Evolutionary conservation across 2,797 vertebrate species (phyloP).

Genomic region (Chrysocyon brachyurus): DNA sequence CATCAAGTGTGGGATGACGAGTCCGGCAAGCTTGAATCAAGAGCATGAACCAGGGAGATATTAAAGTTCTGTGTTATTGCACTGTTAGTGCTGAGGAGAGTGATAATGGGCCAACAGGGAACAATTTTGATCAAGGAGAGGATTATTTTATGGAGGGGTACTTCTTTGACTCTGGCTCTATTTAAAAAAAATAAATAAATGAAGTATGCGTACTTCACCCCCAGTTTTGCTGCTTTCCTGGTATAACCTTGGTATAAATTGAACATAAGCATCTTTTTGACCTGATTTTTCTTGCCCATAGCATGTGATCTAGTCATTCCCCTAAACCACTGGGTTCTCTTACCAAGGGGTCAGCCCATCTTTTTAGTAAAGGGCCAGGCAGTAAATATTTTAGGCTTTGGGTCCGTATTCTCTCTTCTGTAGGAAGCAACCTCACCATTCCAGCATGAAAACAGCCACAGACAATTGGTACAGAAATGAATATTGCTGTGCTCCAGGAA

Average conservation of each 20-base stretch:
- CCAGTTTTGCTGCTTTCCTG: neutral
- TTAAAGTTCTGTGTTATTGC: neutral
- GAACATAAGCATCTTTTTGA: neutral
- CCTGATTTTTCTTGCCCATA: neutral
- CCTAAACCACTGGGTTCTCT: neutral
- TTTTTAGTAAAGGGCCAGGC: neutral
- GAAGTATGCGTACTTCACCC: neutral
- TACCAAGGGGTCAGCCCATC: neutral
- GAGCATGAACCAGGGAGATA: neutral
- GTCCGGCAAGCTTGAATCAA: neutral
- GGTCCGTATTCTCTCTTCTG: neutral
- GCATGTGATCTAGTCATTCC: neutral
- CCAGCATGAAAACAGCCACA: neutral
- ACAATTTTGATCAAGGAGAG: neutral
- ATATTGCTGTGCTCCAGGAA: neutral
- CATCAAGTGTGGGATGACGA: neutral
- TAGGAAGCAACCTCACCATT: neutral
- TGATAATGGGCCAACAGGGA: neutral
- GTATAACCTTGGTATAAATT: neutral
- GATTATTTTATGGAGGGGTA: neutral
- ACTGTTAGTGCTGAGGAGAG: neutral
- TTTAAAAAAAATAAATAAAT: constrained; percentile 22
- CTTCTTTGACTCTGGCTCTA: constrained; percentile 29
- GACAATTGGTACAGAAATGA: constrained; percentile 7
- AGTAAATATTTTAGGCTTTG: constrained; percentile 33